Evolutionary conservation across 2,888 invertebrate species (phyloP), one percentile per base, ranked within the genome.

Genomic region (Lingula anatina): DNA sequence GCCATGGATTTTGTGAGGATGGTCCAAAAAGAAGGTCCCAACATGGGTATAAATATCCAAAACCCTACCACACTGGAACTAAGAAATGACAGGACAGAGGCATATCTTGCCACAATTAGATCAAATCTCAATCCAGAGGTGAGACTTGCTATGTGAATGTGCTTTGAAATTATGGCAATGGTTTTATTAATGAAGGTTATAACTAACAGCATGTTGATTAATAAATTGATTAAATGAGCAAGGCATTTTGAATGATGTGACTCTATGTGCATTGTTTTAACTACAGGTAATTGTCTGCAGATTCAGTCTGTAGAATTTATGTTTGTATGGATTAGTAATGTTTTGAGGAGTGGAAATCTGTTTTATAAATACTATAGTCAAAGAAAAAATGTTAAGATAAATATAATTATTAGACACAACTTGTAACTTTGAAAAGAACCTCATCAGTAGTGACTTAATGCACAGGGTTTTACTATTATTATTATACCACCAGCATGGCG

Each of bases 71-170:
- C 83, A 47, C 62, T 85, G 26, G 68, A 79, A 0, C 66, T 93
- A 12, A 77, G 74, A 1, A 85, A 87, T 66, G 92, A 93, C 70
- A 80, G 85, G 2, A 85, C 85, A 0, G 87, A 88, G 12, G 80
- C 83, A 0, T 73, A 73, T 46, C 59, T 75, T 9, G 55, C 62
- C 27, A 65, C 62, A 7, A 57, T 77, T n/a, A 55, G 69, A 44
- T 64, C 66, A 5, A 57, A 64, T n/a, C 61, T 75, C 36, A 66
- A 62, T 47, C 63, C 61, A 3, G 56, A 56, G 44, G 66, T 70
- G 54, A 55, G 58, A 41, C 42, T 38, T 18, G 9, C 7, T 9
- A 18, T 9, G 21, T 39, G 12, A 39, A 12, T 9, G 35, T 12
- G n/a, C 35, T 31, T 31, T 9, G n/a, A n/a, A n/a, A n/a, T n/a